Percentiles rank a stretch among this genome's conserved stretches.
phyloP scores from a whole-genome alignment of 2,888 invertebrate genomes.

The Rhingia rostrata region DNA sequence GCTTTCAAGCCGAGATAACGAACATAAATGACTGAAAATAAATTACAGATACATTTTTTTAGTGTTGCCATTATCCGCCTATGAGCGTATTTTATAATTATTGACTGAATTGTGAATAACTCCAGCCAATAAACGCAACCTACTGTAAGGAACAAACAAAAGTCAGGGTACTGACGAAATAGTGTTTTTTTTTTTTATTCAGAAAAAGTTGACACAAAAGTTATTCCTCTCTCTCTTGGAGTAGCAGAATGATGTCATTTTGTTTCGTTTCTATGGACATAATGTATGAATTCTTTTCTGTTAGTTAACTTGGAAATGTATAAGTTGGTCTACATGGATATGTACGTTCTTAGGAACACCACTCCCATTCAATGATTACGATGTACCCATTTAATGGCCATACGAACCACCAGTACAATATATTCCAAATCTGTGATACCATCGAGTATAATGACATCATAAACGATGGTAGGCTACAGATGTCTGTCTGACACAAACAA shows the following conservation, averaged over 20 bases:
- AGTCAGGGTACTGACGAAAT: constrained; percentile 1
- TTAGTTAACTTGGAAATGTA: not conserved
- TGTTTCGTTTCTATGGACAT: constrained; percentile 15
- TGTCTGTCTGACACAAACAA: constrained; percentile 54
- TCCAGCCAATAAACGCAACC: too few species aligned
- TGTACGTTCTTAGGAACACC: constrained; percentile 13
- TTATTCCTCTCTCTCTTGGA: not conserved
- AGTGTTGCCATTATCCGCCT: too few species aligned
- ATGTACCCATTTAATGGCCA: constrained; percentile 42
- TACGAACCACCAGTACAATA: constrained; percentile 38
- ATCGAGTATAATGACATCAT: constrained; percentile 70
- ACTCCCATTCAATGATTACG: constrained; percentile 64
- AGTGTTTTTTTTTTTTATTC: constrained; percentile 13
- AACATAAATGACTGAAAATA: too few species aligned
- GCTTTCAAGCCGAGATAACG: too few species aligned
- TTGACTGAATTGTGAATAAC: too few species aligned
- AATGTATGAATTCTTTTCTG: not conserved
- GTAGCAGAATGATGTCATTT: constrained; percentile 36
- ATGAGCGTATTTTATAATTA: too few species aligned
- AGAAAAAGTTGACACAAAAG: not conserved
- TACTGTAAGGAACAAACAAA: not conserved
- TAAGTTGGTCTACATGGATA: not conserved
- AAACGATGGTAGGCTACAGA: constrained; percentile 34
- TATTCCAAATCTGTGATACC: constrained; percentile 48
- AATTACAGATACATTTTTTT: too few species aligned